Evolutionary conservation across 2,113 vertebrate species (phyloP).

Genomic region (Nyctereutes procyonoides): DNA sequence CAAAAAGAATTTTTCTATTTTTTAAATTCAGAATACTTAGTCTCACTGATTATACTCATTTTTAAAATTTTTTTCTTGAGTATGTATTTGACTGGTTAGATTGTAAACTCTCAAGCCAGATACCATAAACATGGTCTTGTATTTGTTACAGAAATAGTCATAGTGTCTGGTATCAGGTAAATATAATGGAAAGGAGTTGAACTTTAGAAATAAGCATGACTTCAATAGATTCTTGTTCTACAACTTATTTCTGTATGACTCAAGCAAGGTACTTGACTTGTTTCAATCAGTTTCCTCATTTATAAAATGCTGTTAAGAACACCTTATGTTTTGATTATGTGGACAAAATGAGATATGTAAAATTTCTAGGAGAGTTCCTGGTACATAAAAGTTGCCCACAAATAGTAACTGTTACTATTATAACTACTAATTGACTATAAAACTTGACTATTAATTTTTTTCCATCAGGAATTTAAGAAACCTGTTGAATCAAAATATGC

Average conservation of each 20-base stretch:
- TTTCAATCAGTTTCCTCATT: slow-evolving; percentile 33
- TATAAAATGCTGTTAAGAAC: neutral
- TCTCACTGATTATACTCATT: neutral
- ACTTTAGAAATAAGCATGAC: slow-evolving; percentile 25
- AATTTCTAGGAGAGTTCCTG: neutral
- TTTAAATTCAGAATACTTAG: slow-evolving; percentile 22
- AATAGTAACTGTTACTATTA: neutral
- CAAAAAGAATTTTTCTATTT: neutral
- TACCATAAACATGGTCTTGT: neutral
- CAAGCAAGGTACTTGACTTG: neutral
- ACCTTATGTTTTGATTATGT: neutral
- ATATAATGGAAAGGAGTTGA: neutral
- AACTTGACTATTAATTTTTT: slow-evolving; percentile 38
- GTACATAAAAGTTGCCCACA: neutral
- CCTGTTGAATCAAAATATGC: neutral
- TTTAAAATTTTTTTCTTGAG: neutral
- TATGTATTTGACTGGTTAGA: neutral
- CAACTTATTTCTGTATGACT: neutral
- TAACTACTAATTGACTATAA: neutral
- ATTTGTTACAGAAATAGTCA: neutral
- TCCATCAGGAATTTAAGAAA: neutral
- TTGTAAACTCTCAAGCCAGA: neutral
- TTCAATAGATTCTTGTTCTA: neutral
- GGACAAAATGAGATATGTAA: neutral
- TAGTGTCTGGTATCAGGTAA: neutral